phyloP scores from a whole-genome alignment of 2,797 vertebrate genomes.

The Falco naumanni region DNA sequence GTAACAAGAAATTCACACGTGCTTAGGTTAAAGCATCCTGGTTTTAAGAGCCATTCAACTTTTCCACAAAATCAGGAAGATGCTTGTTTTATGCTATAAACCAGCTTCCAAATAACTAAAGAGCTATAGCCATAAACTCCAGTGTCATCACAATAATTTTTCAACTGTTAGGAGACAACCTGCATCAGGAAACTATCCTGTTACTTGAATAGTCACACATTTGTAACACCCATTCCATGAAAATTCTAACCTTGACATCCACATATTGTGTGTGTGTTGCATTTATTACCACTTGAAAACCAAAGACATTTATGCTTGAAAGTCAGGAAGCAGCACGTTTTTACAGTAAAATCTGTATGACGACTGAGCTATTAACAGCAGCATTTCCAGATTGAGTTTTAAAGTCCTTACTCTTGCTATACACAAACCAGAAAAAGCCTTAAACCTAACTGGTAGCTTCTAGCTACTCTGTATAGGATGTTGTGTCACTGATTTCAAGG shows the following conservation, averaged over 20 bases:
- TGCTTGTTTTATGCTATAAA: not conserved
- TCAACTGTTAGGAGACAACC: not conserved
- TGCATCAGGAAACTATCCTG: not conserved
- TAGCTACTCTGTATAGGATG: not conserved
- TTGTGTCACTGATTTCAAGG: not conserved
- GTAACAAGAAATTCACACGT: not conserved
- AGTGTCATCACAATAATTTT: not conserved
- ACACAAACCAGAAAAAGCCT: not conserved
- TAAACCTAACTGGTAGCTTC: not conserved
- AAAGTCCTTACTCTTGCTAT: not conserved
- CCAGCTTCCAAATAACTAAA: not conserved
- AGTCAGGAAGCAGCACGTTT: not conserved
- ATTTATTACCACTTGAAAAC: conserved; percentile 48
- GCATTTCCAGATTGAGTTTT: not conserved
- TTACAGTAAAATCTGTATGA: not conserved
- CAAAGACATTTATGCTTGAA: not conserved
- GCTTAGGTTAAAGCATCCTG: not conserved
- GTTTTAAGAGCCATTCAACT: not conserved
- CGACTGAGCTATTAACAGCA: not conserved
- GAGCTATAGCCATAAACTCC: not conserved
- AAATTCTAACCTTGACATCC: conserved; percentile 49
- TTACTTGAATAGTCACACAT: not conserved
- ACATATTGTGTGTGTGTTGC: not conserved
- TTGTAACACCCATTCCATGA: not conserved
- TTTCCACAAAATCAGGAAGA: not conserved